phyloP scores from a whole-genome alignment of 2,888 invertebrate genomes.

The Ganaspis brasiliensis region DNA sequence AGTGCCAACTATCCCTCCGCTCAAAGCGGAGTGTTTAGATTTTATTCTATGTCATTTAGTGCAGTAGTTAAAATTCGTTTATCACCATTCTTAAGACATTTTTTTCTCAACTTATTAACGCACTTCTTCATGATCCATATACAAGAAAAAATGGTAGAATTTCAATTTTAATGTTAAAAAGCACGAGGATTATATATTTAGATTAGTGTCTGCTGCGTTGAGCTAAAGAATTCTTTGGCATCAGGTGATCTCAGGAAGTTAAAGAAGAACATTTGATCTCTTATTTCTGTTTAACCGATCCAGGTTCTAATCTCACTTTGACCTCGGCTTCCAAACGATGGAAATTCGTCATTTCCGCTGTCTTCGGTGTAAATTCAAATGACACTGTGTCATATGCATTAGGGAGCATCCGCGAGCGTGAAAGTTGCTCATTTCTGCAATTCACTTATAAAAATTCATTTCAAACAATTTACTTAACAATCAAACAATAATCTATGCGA shows the following conservation, averaged over 20 bases:
- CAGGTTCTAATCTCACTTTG: conserved; percentile 35
- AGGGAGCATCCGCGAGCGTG: conserved; percentile 31
- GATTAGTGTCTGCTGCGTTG: not conserved
- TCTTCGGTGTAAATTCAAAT: conserved; percentile 42
- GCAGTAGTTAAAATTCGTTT: not conserved
- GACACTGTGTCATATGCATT: conserved; percentile 44
- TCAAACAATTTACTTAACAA: not conserved
- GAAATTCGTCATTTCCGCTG: conserved; percentile 42
- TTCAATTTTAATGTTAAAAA: not conserved
- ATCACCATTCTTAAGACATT: not conserved
- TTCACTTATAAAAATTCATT: not conserved
- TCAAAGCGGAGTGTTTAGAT: conserved; percentile 64
- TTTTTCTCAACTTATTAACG: not conserved
- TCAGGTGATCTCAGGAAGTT: conserved; percentile 6
- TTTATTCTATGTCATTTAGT: conserved; percentile 31
- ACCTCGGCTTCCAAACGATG: conserved; percentile 43
- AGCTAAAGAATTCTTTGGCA: conserved; percentile 15
- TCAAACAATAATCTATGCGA: not conserved
- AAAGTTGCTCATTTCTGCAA: conserved; percentile 23
- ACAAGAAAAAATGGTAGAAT: not conserved
- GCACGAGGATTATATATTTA: not conserved
- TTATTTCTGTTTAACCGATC: not conserved
- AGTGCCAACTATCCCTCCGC: conserved; percentile 76
- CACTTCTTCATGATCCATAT: not conserved
- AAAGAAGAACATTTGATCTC: conserved; percentile 9